Base-by-base conservation (phyloP, 2,888 invertebrate species). In the Apodemia mormo region DNA sequence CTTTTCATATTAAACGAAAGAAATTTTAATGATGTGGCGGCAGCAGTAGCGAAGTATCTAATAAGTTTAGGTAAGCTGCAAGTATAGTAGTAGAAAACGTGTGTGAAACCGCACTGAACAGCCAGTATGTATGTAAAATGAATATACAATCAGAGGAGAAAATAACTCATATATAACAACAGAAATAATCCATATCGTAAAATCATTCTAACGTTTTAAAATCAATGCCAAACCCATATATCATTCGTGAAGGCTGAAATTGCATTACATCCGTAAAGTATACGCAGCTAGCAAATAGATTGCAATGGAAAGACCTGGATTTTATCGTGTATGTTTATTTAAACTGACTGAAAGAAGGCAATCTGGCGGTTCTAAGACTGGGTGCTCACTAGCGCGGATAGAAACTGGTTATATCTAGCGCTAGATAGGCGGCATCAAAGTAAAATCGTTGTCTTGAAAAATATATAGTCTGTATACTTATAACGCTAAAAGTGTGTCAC, bases 271-370 rank as follows among this genome's bases (percentile, higher is more conserved):
- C 61, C 61, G 71, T 77, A 75, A 75, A 77, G 75, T 73, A 76
- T 76, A 75, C 66, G 78, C 61, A 65, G 54, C 65, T 69, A 69
- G 65, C 61, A 65, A 69, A 65, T 69, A 65, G 68, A 65, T 76
- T 80, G 82, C 85, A 80, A 78, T 69, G 65, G 83, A 86, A 87
- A 87, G 89, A 86, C 87, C 90, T 90, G 90, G 81, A 83, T 87
- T 89, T 89, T 90, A 90, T 92, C 92, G 81, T 71, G 75, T 79
- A 82, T 91, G 92, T 93, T 92, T 93, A 90, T 92, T 90, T 92
- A 87, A 85, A 84, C 87, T 86, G 86, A 81, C 84, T 86, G 90
- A 92, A 92, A 92, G 92, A 92, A 92, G 92, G 91, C 90, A 92
- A 91, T 92, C 89, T 92, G 91, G 90, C 76, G 82, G 33, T 87